Evolutionary conservation across 2,797 vertebrate species (phyloP).

Genomic region (Manis javanica): DNA sequence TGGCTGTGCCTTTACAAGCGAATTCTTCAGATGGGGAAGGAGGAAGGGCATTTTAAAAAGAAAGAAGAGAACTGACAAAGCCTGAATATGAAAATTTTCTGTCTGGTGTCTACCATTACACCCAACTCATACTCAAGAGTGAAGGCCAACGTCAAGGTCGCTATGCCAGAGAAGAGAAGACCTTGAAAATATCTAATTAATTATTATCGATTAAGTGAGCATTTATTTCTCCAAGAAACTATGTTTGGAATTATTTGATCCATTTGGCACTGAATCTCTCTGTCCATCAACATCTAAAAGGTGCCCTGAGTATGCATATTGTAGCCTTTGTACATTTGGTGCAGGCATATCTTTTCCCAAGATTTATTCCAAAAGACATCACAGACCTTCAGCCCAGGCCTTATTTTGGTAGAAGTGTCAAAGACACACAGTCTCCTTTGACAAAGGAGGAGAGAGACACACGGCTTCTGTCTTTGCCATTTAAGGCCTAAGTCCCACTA

Average conservation of each 20-base stretch:
- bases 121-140: not conserved
- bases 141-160: not conserved
- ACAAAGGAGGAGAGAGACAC: constrained; percentile 38
- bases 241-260: not conserved
- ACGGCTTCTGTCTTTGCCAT: constrained; percentile 56
- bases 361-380: constrained; percentile 57
- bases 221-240: not conserved
- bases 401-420: constrained; percentile 59
- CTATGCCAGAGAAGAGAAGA: not conserved
- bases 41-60: constrained; percentile 17
- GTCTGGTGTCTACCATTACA: not conserved
- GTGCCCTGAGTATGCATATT: not conserved
- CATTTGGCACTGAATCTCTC: not conserved
- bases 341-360: not conserved
- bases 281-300: not conserved
- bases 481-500: not conserved
- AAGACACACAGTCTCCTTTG: constrained; percentile 28
- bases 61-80: not conserved
- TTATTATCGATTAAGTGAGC: not conserved
- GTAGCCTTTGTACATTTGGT: constrained; percentile 11
- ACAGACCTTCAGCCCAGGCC: not conserved
- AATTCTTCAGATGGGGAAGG: not conserved
- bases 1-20: not conserved
- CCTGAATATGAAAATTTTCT: not conserved
- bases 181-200: not conserved